phyloP scores from a whole-genome alignment of 92 coral and sea anemone genomes.

The Epizoanthus illoricatus region DNA sequence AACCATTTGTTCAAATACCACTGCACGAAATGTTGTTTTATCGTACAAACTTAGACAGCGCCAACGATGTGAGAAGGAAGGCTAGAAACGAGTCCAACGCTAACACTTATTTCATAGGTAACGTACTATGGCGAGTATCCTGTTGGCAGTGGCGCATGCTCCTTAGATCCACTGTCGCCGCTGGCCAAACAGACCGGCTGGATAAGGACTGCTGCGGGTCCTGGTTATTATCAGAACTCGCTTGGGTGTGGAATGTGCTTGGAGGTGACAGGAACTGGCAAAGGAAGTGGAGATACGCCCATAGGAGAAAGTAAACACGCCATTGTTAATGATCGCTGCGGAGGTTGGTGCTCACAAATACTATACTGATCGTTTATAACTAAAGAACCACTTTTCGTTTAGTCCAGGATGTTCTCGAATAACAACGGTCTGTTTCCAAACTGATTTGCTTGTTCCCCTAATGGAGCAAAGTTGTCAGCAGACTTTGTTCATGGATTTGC shows the following conservation, averaged over 20 bases:
- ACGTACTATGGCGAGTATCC: constrained; percentile 19
- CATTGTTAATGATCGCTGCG: constrained; percentile 11
- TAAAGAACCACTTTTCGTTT: too few relatives aligned
- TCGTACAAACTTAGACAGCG: too few relatives aligned
- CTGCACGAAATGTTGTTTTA: too few relatives aligned
- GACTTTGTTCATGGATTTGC: too few relatives aligned
- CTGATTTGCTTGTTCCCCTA: too few relatives aligned
- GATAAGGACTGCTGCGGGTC: constrained; percentile 13
- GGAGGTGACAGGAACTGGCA: constrained; percentile 11
- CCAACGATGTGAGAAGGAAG: too few relatives aligned
- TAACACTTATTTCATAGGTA: not conserved
- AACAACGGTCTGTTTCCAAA: too few relatives aligned
- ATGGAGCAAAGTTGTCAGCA: too few relatives aligned
- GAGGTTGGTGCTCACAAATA: not conserved
- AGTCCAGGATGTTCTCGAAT: too few relatives aligned
- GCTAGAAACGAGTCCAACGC: too few relatives aligned
- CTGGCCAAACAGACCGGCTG: not conserved
- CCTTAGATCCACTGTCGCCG: constrained; percentile 19
- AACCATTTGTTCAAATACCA: too few relatives aligned
- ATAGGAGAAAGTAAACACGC: not conserved
- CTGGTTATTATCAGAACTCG: constrained; percentile 1
- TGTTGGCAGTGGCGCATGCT: constrained; percentile 20
- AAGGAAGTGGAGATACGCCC: constrained; percentile 14
- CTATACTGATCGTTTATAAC: too few relatives aligned
- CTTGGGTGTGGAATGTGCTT: constrained; percentile 32